phyloP scores from a whole-genome alignment of 1,140 invertebrate species.

The Philopotamus ludificatus region DNA sequence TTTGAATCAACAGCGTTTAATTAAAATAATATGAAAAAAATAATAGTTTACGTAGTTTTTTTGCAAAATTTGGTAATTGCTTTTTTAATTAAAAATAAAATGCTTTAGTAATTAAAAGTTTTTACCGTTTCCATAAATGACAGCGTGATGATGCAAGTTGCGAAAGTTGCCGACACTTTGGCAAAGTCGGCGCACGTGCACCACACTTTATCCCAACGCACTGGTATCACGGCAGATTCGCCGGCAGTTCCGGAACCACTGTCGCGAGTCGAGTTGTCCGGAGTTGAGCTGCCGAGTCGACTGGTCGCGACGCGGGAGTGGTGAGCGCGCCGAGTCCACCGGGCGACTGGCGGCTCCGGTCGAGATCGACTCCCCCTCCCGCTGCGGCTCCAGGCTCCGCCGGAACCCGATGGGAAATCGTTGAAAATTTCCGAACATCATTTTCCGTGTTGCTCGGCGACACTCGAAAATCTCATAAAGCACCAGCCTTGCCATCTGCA shows the following conservation, averaged over 20 bases:
- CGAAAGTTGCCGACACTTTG: neutral
- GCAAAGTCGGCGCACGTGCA: neutral
- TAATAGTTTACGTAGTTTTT: too few species aligned
- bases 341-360: conserved; percentile 11
- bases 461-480: neutral
- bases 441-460: conserved; percentile 3
- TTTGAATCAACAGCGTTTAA: too few species aligned
- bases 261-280: neutral
- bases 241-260: neutral
- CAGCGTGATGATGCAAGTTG: neutral
- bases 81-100: too few species aligned
- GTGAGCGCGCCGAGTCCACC: conserved; percentile 11
- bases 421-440: conserved; percentile 11
- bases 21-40: too few species aligned
- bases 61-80: too few species aligned
- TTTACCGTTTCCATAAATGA: conserved; percentile 19
- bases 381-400: neutral
- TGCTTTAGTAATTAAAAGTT: neutral
- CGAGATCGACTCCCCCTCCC: conserved; percentile 4
- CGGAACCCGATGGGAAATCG: conserved; percentile 10
- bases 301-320: neutral
- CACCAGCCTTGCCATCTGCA: neutral
- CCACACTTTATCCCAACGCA: neutral
- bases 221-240: neutral
- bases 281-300: neutral